Evolutionary conservation across 2,888 invertebrate species (phyloP), one percentile per base, ranked within the genome.

Genomic region (Colletes collaris): DNA sequence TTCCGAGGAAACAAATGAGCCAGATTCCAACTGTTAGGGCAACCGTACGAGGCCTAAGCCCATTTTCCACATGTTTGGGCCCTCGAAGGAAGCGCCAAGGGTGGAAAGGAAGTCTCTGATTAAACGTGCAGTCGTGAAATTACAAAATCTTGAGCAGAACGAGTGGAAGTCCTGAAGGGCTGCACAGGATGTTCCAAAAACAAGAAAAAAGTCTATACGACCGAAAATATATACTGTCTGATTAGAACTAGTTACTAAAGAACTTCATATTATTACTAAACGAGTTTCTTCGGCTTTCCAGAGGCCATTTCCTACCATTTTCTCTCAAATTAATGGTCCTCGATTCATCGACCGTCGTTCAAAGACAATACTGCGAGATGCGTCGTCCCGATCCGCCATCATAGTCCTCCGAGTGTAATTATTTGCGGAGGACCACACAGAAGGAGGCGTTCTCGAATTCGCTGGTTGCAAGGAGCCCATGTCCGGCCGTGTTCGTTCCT

Each of bases 401-500:
- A 37, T 44, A 19, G 53, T 67, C 49, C 40, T 56, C 13, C n/a
- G 8, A 50, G 6, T n/a, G 59, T 37, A 55, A 74, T 66, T 72
- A 64, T 63, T 81, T 62, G 64, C 81, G n/a, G 49, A 76, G 76
- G 82, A 81, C 86, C 86, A 85, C 86, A 84, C 86, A 65, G 76
- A 35, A 62, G 58, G 40, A 35, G 62, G 49, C 35, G 59, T 64
- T 78, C 73, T 83, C 73, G 63, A 68, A 65, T 84, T 86, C 65
- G 55, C 49, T 27, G 40, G 46, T 6, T 27, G 58, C 37, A 11
- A 79, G 56, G 50, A 78, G 2, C 27, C 66, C 79, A 58, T 66
- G 83, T 81, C 72, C 77, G 67, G 80, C 72, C 78, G 63, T 44
- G 72, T 62, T 58, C 72, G 78, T 67, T 69, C 59, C 55, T 46